These are phyloP conservation scores for Bombus consobrinus DNA, from an alignment of 1,140 invertebrate species.

Conservation along the genomic window DNA sequence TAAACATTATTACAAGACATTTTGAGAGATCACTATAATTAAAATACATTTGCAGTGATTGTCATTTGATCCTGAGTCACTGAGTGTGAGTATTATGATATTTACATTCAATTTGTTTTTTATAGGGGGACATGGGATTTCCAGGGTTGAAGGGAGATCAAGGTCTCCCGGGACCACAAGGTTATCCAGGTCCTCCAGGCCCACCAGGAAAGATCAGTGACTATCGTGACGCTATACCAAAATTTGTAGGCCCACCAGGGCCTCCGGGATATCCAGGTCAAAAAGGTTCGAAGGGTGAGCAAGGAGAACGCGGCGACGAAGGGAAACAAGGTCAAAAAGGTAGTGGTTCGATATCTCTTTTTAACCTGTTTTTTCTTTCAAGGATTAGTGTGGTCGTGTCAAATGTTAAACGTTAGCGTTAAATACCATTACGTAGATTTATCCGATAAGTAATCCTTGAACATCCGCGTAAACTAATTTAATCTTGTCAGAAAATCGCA, in stretches of 20 bases:
- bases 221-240: slow-evolving; percentile 22
- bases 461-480: slow-evolving; percentile 42
- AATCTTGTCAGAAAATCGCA: slow-evolving; percentile 53
- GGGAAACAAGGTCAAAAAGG: slow-evolving; percentile 77
- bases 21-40: too few relatives aligned
- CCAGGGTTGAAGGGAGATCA: slow-evolving; percentile 74
- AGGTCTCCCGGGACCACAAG: slow-evolving; percentile 68
- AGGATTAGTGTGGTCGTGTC: not conserved
- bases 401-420: slow-evolving; percentile 6
- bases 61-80: not conserved
- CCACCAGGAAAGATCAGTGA: slow-evolving; percentile 62
- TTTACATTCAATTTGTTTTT: not conserved
- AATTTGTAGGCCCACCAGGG: slow-evolving; percentile 56
- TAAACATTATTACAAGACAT: not conserved
- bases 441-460: slow-evolving; percentile 32
- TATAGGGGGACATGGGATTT: slow-evolving; percentile 68
- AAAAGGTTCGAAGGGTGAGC: slow-evolving; percentile 80
- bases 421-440: slow-evolving; percentile 35
- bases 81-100: not conserved
- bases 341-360: slow-evolving; percentile 34
- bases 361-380: not conserved
- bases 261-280: slow-evolving; percentile 75
- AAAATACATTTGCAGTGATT: not conserved
- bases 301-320: slow-evolving; percentile 74
- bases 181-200: slow-evolving; percentile 73